Conservation (phyloP, 1,140 invertebrate genomes). For the Thaumatotibia leucotreta region DNA sequence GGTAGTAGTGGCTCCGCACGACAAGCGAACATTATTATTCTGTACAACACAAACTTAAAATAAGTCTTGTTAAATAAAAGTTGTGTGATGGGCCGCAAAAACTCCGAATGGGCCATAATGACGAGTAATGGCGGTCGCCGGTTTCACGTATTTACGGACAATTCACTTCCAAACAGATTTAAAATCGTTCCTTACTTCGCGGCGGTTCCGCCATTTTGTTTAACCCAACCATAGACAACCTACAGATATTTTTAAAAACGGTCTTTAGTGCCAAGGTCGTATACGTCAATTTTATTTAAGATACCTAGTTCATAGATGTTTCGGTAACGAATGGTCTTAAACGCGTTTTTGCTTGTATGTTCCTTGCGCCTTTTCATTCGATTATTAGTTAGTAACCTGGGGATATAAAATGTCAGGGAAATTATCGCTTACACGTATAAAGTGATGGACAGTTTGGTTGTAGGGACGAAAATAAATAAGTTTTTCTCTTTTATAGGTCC, state of each 20-base stretch:
- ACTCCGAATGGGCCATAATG: slow-evolving; percentile 1
- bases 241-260: not conserved
- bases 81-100: not conserved
- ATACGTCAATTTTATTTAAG: not conserved
- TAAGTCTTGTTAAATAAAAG: not conserved
- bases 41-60: not conserved
- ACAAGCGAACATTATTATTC: no score
- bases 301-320: not conserved
- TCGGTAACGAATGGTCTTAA: not conserved
- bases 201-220: not conserved
- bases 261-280: not conserved
- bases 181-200: not conserved
- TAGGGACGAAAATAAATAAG: not conserved
- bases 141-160: not conserved
- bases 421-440: not conserved
- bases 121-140: not conserved
- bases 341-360: not conserved
- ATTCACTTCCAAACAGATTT: not conserved
- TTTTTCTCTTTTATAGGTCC: no score
- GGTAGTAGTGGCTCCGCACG: no score
- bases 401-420: not conserved
- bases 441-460: not conserved
- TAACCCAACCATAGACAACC: no score
- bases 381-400: not conserved
- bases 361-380: not conserved